Base-by-base conservation (phyloP, 2,888 invertebrate species). In the Noctua janthina region DNA sequence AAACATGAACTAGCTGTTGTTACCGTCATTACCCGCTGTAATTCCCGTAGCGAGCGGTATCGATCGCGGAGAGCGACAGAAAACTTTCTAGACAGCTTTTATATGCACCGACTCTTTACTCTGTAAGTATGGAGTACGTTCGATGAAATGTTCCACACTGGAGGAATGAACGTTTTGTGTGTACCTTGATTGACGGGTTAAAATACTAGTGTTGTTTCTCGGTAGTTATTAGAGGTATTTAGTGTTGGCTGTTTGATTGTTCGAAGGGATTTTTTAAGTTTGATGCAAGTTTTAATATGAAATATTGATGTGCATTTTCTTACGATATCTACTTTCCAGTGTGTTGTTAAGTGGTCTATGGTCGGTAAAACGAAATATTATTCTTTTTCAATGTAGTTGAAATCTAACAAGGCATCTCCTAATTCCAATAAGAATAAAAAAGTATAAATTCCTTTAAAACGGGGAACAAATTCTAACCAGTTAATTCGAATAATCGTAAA, bases 61-160 rank as follows among this genome's bases (percentile, higher is more conserved):
- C 96, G 96, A 96, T 96, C 96, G 92, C 91, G 91, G 92, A 94
- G 94, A 95, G 95, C 96, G 96, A 96, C 96, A 96, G 96, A 96
- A 96, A 97, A 97, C 97, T 97, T 97, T 97, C 96, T 96, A 97
- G 97, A 97, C 97, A 95, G 96, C 95, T 97, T 97, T 97, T 97
- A 97, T 97, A 96, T 97, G 97, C 96, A 96, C 95, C 95, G 94
- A 94, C 95, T 96, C 95, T 96, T 95, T 95, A 94, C 93, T 92
- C 93, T 91, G 93, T 93, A 92, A 93, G 94, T 95, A 94, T 94
- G 93, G 91, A 85, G 86, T 86, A 68, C 91, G 92, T 92, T 92
- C 92, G 92, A 93, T 93, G 91, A 91, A 93, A 92, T 84, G 90
- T 82, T 89, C 88, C 88, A 91, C 91, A 91, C 92, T 92, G 90